These are phyloP conservation scores for Ochropacha duplaris DNA, from an alignment of 2,888 invertebrate genomes.

Conservation along the genomic window DNA sequence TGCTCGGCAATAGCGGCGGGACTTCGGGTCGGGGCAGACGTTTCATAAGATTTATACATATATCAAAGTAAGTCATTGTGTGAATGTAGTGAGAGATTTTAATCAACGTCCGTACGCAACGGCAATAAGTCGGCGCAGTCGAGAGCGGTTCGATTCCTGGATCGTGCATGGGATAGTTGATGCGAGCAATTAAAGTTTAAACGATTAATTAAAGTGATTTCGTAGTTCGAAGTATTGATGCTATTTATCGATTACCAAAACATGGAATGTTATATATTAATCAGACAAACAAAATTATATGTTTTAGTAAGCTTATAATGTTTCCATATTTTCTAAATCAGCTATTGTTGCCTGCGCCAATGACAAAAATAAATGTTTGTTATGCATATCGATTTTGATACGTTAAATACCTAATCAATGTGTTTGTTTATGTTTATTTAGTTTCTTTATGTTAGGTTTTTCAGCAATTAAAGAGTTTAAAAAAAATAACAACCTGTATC, in stretches of 20 bases:
- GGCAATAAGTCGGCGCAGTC: slow-evolving; percentile 36
- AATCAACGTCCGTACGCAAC: slow-evolving; percentile 71
- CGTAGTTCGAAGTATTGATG: slow-evolving; percentile 33
- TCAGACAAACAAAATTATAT: background rate
- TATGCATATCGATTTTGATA: too few species aligned
- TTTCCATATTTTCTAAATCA: too few species aligned
- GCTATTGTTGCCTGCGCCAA: too few species aligned
- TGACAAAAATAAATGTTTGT: too few species aligned
- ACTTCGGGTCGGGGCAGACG: slow-evolving; percentile 62
- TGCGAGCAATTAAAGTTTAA: slow-evolving; percentile 50
- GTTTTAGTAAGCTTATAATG: too few species aligned
- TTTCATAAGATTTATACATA: slow-evolving; percentile 78
- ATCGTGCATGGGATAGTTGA: slow-evolving; percentile 48
- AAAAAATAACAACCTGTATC: too few species aligned
- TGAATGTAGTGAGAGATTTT: slow-evolving; percentile 80
- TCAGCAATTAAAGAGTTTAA: too few species aligned
- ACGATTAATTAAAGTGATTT: slow-evolving; percentile 51
- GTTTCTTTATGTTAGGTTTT: too few species aligned
- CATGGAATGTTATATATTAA: slow-evolving; percentile 4
- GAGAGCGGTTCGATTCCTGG: slow-evolving; percentile 48
- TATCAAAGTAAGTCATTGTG: slow-evolving; percentile 79
- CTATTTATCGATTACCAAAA: slow-evolving; percentile 30
- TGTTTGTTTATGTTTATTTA: too few species aligned
- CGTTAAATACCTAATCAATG: too few species aligned
- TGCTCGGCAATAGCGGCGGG: slow-evolving; percentile 27